Evolutionary conservation across 1,140 invertebrate genomes (phyloP).

Genomic region (Caenorhabditis tropicalis): DNA sequence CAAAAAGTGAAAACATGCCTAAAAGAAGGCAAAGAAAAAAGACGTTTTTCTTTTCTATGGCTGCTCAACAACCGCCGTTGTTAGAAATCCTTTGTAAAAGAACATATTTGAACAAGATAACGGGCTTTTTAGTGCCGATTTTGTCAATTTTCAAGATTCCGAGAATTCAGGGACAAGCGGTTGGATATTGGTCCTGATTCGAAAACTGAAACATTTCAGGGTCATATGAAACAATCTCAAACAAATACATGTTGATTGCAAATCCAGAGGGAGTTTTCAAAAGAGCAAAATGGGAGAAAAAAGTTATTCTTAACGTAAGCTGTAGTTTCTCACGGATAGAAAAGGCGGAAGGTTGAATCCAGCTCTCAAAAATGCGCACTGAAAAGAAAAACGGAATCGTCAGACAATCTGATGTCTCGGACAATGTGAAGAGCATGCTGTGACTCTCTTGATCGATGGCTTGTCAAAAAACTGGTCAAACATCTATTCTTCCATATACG

Average conservation of each 20-base stretch:
- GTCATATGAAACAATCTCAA: not conserved
- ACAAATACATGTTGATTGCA: not conserved
- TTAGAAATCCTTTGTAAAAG: constrained; percentile 16
- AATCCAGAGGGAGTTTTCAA: not conserved
- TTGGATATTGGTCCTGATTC: too few species aligned
- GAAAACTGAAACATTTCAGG: not conserved
- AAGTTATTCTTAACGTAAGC: not conserved
- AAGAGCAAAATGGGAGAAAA: not conserved
- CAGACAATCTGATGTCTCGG: constrained; percentile 19
- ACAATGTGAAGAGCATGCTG: not conserved
- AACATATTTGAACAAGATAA: constrained; percentile 25
- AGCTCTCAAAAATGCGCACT: not conserved
- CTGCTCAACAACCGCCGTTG: constrained; percentile 31
- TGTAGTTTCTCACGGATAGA: not conserved
- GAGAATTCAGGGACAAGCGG: too few species aligned
- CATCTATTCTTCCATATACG: not conserved
- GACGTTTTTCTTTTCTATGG: constrained; percentile 33
- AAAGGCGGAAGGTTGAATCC: constrained; percentile 1
- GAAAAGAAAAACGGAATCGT: constrained; percentile 7
- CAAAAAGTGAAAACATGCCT: constrained; percentile 26
- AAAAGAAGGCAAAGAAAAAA: constrained; percentile 22
- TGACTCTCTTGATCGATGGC: constrained; percentile 28
- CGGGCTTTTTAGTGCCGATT: not conserved
- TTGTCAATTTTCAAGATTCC: not conserved
- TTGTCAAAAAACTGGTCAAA: constrained; percentile 11